These are phyloP conservation scores for Agrypnia vestita DNA, from an alignment of 1,140 invertebrate genomes.

Conservation along the genomic window DNA sequence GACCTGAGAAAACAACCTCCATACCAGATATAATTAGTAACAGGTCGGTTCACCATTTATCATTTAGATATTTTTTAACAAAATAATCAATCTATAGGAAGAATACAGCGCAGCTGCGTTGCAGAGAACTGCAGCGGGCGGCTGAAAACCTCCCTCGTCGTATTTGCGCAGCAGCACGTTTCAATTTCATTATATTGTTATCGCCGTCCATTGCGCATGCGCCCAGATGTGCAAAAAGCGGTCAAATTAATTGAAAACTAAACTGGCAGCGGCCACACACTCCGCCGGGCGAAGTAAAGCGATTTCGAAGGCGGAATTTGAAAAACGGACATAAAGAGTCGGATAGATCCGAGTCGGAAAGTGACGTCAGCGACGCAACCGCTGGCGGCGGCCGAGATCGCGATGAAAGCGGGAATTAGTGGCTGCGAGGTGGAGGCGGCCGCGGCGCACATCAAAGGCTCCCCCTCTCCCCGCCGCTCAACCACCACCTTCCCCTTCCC, in stretches of 20 bases:
- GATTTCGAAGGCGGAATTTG: conserved; percentile 26
- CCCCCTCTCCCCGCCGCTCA: background rate
- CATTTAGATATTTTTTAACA: too few species aligned
- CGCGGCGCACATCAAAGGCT: conserved; percentile 41
- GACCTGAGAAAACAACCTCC: too few species aligned
- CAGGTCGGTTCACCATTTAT: too few species aligned
- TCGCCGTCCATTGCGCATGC: background rate
- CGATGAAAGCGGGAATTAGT: conserved; percentile 62
- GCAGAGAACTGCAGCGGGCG: too few species aligned
- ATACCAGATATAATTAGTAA: too few species aligned
- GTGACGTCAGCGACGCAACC: conserved; percentile 27
- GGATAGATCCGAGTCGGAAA: conserved; percentile 29
- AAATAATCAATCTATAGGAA: too few species aligned
- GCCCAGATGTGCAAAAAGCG: conserved; percentile 22
- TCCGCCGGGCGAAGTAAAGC: conserved; percentile 20
- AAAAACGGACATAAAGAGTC: conserved; percentile 37
- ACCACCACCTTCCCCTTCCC: background rate
- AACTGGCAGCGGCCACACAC: conserved; percentile 28
- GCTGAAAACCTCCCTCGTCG: too few species aligned
- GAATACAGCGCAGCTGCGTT: too few species aligned
- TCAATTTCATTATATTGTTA: background rate
- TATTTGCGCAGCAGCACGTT: too few species aligned
- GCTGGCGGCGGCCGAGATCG: conserved; percentile 53
- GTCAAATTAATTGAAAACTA: conserved; percentile 42
- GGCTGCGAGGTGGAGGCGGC: conserved; percentile 46